phyloP scores from a whole-genome alignment of 2,113 vertebrate species.

The Malurus elegans region DNA sequence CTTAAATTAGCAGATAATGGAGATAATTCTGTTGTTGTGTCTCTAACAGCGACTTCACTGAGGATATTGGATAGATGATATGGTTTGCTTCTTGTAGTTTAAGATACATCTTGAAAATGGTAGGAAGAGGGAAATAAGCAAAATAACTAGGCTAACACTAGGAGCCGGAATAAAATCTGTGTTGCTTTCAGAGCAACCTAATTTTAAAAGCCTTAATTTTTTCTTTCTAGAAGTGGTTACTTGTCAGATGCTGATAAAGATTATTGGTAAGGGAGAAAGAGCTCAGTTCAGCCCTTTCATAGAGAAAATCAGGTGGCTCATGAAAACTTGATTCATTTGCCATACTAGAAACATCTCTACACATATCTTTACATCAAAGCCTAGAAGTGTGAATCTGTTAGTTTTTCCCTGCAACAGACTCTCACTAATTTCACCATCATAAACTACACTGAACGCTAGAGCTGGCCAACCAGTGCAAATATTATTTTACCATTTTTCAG shows the following conservation, averaged over 20 bases:
- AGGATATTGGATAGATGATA: background rate
- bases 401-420: background rate
- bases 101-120: background rate
- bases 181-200: background rate
- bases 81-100: background rate
- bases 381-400: background rate
- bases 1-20: constrained; percentile 2
- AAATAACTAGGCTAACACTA: background rate
- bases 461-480: background rate
- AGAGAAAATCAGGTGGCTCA: background rate
- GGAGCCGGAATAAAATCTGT: background rate
- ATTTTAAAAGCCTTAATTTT: background rate
- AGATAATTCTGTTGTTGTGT: background rate
- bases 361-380: background rate
- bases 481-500: background rate
- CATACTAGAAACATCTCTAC: background rate
- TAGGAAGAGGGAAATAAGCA: background rate
- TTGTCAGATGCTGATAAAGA: background rate
- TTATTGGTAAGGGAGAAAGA: background rate
- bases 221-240: background rate
- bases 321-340: background rate
- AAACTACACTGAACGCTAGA: background rate
- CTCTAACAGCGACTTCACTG: background rate
- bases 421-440: background rate
- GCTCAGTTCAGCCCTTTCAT: background rate